These are phyloP conservation scores for Parnassius glacialis DNA, from an alignment of 2,888 invertebrate species.

Conservation along the genomic window DNA sequence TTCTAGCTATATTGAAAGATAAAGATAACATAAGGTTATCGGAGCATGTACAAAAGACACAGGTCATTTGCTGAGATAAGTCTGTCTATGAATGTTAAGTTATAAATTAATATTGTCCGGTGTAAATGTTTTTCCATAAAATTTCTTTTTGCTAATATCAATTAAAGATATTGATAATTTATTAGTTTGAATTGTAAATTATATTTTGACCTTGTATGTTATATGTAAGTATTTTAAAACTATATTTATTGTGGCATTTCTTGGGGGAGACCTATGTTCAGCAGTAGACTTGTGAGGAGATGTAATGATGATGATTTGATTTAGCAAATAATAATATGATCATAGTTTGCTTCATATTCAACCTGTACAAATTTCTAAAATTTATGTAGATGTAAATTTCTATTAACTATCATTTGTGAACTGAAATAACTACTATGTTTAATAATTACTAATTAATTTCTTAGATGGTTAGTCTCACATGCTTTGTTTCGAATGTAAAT, in stretches of 20 bases:
- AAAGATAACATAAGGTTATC: constrained; percentile 75
- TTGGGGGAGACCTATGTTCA: too few species aligned
- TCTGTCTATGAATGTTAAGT: constrained; percentile 56
- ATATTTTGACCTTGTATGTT: constrained; percentile 1
- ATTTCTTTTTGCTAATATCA: constrained; percentile 13
- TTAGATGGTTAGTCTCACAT: too few species aligned
- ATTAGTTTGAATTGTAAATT: neutral
- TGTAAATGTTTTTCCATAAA: constrained; percentile 12
- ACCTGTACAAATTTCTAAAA: neutral
- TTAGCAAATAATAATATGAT: neutral
- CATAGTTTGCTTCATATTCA: too few species aligned
- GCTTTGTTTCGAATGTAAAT: too few species aligned
- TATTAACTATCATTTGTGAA: too few species aligned
- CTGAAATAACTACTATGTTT: too few species aligned
- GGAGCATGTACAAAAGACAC: constrained; percentile 62
- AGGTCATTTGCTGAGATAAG: constrained; percentile 73
- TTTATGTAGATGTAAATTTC: too few species aligned
- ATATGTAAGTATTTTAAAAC: constrained; percentile 2
- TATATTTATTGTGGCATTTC: neutral
- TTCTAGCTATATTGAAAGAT: constrained; percentile 62
- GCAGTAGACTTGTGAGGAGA: too few species aligned
- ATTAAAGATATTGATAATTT: constrained; percentile 6
- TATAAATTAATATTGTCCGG: constrained; percentile 36
- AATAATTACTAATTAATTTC: too few species aligned
- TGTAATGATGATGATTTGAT: neutral